Conservation (phyloP, 2,113 vertebrate species). For the Eubucco bourcierii region DNA sequence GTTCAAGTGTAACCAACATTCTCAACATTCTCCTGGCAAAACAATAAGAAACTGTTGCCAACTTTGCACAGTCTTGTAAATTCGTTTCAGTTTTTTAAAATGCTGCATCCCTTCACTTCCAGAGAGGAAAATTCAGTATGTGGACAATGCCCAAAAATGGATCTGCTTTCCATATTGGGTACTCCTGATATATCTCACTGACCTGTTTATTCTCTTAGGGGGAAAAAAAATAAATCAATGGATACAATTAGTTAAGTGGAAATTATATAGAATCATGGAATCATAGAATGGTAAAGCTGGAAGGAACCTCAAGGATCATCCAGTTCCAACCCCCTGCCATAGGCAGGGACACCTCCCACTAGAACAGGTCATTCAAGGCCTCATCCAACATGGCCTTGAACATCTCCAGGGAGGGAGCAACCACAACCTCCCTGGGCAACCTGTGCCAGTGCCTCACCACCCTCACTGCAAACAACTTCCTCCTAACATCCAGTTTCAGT, state of each 20-base stretch:
- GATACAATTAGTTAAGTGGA: slow-evolving; percentile 22
- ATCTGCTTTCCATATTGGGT: not conserved
- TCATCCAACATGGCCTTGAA: no score
- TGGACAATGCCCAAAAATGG: not conserved
- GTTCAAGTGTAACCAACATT: slow-evolving; percentile 1
- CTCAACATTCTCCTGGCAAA: slow-evolving; percentile 16
- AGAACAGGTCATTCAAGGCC: no score
- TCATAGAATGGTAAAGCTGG: no score
- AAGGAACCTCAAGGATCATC: no score
- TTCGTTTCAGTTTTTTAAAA: not conserved
- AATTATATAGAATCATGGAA: not conserved
- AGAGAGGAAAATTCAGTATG: not conserved
- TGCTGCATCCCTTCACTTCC: not conserved
- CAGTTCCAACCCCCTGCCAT: no score
- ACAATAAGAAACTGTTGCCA: not conserved
- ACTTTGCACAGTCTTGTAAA: not conserved
- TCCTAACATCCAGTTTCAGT: no score
- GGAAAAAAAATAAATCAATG: not conserved
- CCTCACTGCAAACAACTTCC: no score
- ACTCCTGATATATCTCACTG: not conserved
- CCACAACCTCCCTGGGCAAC: no score
- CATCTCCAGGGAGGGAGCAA: no score
- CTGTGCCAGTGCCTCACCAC: no score
- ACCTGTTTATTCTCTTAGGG: not conserved
- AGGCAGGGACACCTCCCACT: no score